These are phyloP conservation scores for Mustela lutreola DNA, from an alignment of 2,113 vertebrate species.

Conservation along the genomic window DNA sequence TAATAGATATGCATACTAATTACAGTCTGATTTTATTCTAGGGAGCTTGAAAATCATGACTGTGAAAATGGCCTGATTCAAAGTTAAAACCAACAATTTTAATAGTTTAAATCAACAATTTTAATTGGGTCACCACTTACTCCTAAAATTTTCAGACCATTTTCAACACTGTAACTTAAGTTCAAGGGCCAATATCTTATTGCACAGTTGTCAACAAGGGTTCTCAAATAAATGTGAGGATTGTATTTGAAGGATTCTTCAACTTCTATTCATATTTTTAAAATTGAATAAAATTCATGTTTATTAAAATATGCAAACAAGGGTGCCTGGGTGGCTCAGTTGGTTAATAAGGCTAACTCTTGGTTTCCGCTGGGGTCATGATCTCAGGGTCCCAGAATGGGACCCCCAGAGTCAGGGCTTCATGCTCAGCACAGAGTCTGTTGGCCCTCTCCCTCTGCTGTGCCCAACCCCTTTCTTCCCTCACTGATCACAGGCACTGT, in stretches of 20 bases:
- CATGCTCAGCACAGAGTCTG: not conserved
- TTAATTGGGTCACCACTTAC: constrained; percentile 43
- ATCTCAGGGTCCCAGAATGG: not conserved
- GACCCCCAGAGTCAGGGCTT: not conserved
- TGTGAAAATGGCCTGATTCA: constrained; percentile 17
- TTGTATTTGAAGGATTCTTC: not conserved
- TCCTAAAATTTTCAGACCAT: not conserved
- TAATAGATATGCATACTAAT: constrained; percentile 68
- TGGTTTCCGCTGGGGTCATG: not conserved
- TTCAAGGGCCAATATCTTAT: not conserved
- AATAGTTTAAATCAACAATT: not conserved
- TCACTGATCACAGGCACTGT: not conserved
- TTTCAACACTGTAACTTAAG: not conserved
- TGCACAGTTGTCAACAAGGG: not conserved
- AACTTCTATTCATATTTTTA: not conserved
- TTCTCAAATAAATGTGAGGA: not conserved
- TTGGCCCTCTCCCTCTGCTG: not conserved
- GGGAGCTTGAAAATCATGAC: not conserved
- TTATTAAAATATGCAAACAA: not conserved
- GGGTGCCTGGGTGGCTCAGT: not conserved
- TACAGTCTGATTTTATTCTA: not conserved
- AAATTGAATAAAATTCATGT: not conserved
- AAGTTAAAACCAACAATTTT: constrained; percentile 39
- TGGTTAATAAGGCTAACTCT: not conserved
- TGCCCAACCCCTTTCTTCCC: not conserved